Conservation (phyloP, 2,888 invertebrate genomes). For the Apamea monoglypha region DNA sequence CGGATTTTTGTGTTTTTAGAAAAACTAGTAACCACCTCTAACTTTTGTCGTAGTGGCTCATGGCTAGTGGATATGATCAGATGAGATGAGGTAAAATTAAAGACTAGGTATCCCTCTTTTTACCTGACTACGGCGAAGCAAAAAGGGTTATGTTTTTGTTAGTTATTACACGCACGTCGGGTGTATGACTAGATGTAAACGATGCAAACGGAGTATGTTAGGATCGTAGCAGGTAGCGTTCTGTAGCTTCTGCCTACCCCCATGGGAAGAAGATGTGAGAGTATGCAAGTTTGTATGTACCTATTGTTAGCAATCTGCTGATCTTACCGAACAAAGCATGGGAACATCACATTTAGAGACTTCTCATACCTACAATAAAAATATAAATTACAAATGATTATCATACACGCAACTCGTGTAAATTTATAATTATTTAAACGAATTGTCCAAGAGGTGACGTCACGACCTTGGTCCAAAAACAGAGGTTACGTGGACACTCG, state of each 20-base stretch:
- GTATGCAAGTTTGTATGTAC: background rate
- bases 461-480: slow-evolving; percentile 60
- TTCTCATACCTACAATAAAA: slow-evolving; percentile 16
- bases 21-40: background rate
- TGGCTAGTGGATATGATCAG: background rate
- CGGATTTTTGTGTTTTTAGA: background rate
- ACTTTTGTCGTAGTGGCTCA: background rate
- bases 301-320: background rate
- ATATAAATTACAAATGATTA: slow-evolving; percentile 42
- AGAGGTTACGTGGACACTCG: slow-evolving; percentile 44
- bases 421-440: slow-evolving; percentile 51
- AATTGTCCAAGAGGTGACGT: slow-evolving; percentile 52
- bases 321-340: slow-evolving; percentile 3
- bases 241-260: no score
- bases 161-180: background rate
- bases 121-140: background rate
- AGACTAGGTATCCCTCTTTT: background rate
- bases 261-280: no score
- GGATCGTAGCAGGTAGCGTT: no score
- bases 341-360: slow-evolving; percentile 14
- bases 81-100: background rate
- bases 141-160: background rate
- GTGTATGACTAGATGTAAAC: no score
- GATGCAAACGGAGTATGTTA: no score
- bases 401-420: slow-evolving; percentile 32